Evolutionary conservation across 2,888 invertebrate genomes (phyloP), one percentile per base, ranked within the genome.

Genomic region (Ectobius pallidus): DNA sequence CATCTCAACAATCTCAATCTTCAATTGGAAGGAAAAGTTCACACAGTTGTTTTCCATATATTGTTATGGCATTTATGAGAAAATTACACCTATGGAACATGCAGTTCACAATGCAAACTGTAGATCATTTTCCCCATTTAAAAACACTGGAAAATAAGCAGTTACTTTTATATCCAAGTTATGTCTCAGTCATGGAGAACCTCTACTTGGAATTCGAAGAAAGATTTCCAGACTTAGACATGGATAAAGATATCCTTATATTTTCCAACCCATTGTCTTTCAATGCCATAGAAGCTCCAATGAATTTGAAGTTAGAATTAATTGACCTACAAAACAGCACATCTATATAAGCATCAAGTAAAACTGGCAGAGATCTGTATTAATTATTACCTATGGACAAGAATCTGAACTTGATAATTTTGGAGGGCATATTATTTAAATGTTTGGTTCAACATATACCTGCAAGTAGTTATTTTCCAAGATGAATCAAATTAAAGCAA

Each of bases 301-400:
- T 49, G 49, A 14, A 49, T 49, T 39, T 39, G 14, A 6, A 39
- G 14, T 14, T 49, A n/a, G n/a, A 49, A 49, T 18, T 49, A n/a
- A 14, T 14, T 49, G 49, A 49, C 18, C 18, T 49, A 49, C 39
- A 49, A n/a, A 49, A 49, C 49, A 49, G n/a, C 49, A 49, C 49
- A 14, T 49, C n/a, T 49, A 49, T 49, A 49, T 14, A 49, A 18
- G n/a, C 49, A 49, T 49, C 49, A 49, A n/a, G n/a, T n/a, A 49
- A 49, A 49, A 49, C 7, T 49, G 49, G 49, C n/a, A 49, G 49
- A 49, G 49, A 49, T 49, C n/a, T 7, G 7, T 49, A 49, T 49
- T n/a, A 49, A n/a, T 18, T 49, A 49, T 49, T 49, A 49, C n/a
- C 49, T n/a, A 49, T 7, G 7, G n/a, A n/a, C 49, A 49, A n/a